Percentiles rank a stretch among this genome's conserved stretches.
These are phyloP conservation scores for Denticeps clupeoides DNA, from an alignment of 2,797 vertebrate species.

Conservation along the genomic window DNA sequence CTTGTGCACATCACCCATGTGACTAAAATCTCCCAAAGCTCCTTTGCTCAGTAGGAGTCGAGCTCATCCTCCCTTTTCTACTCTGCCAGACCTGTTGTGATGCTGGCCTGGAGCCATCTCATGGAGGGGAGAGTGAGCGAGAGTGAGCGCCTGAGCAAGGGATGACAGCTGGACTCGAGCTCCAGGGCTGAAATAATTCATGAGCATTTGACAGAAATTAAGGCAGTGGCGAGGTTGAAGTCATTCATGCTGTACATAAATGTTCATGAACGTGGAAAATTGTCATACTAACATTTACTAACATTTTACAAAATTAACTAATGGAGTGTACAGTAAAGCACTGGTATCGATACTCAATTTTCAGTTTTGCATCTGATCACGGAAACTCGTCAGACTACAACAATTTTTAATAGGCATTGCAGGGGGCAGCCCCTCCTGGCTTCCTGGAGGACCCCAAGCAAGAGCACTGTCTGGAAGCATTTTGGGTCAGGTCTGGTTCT, in stretches of 20 bases:
- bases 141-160: background rate
- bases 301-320: too few relatives aligned
- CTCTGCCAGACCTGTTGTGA: conserved; percentile 10
- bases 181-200: conserved; percentile 23
- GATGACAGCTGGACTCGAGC: conserved; percentile 5
- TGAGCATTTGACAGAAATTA: conserved; percentile 12
- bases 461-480: too few relatives aligned
- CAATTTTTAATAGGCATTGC: too few relatives aligned
- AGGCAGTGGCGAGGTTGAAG: conserved; percentile 14
- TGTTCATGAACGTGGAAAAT: too few relatives aligned
- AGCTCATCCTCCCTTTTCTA: conserved; percentile 5
- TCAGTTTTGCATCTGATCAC: too few relatives aligned
- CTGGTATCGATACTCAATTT: too few relatives aligned
- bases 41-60: background rate
- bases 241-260: background rate
- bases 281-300: too few relatives aligned
- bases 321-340: too few relatives aligned
- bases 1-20: conserved; percentile 1
- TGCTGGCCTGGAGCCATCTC: conserved; percentile 7
- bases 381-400: too few relatives aligned
- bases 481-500: too few relatives aligned
- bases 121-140: background rate
- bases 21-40: background rate
- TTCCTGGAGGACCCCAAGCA: too few relatives aligned
- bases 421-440: too few relatives aligned